These are phyloP conservation scores for Oxystoma pomonae DNA, from an alignment of 2,888 invertebrate genomes.

Conservation along the genomic window DNA sequence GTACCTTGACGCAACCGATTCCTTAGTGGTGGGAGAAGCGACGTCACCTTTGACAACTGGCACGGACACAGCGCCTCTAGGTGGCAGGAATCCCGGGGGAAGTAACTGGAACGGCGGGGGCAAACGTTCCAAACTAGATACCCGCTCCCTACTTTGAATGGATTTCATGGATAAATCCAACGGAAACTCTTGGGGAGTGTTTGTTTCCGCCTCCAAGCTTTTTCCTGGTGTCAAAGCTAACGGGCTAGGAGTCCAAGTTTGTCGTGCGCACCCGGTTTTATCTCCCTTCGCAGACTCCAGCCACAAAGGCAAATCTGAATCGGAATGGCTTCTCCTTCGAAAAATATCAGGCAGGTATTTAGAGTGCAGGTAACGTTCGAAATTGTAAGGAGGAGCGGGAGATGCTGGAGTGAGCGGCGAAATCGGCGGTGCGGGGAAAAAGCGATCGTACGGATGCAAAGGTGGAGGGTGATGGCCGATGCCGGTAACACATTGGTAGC, in stretches of 20 bases:
- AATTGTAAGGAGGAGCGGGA: conserved; percentile 55
- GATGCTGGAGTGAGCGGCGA: conserved; percentile 55
- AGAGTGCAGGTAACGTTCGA: conserved; percentile 60
- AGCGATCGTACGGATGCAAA: conserved; percentile 48
- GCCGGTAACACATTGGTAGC: conserved; percentile 46
- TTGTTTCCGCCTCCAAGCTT: conserved; percentile 50
- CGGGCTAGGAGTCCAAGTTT: conserved; percentile 40
- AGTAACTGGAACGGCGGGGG: conserved; percentile 50
- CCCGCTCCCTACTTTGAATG: conserved; percentile 44
- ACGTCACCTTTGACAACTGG: conserved; percentile 76
- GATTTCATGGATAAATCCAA: conserved; percentile 78
- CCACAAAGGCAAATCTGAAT: conserved; percentile 60
- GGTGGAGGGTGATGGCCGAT: conserved; percentile 42
- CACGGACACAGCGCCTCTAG: conserved; percentile 60
- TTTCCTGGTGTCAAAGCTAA: conserved; percentile 43
- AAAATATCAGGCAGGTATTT: conserved; percentile 62
- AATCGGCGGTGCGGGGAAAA: conserved; percentile 54
- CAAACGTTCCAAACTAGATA: conserved; percentile 37
- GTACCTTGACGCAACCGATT: conserved; percentile 69
- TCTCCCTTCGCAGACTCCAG: conserved; percentile 49
- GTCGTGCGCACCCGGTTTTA: conserved; percentile 30
- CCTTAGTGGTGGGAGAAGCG: conserved; percentile 71
- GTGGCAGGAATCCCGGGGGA: conserved; percentile 52
- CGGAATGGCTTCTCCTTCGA: conserved; percentile 60
- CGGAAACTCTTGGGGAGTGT: conserved; percentile 75